Conservation (phyloP, 2,888 invertebrate genomes). For the Ophraella communa region DNA sequence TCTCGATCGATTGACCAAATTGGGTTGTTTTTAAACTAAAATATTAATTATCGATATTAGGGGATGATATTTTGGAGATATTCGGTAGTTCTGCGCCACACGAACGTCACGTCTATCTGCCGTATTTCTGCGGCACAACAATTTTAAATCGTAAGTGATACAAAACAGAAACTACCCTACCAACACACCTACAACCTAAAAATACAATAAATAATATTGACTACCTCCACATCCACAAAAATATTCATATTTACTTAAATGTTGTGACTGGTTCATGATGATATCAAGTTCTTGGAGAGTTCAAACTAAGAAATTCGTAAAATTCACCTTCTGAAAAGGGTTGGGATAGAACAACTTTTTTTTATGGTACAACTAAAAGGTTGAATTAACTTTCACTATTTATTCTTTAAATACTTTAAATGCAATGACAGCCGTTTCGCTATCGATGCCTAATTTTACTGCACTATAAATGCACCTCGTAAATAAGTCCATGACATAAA, state of each 20-base stretch:
- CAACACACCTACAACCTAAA: background rate
- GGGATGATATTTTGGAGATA: conserved; percentile 61
- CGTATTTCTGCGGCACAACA: conserved; percentile 83
- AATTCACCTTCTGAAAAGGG: too few relatives aligned
- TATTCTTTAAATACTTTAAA: too few relatives aligned
- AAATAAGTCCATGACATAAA: background rate
- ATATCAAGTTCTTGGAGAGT: background rate
- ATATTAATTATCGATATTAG: conserved; percentile 48
- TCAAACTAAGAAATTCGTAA: too few relatives aligned
- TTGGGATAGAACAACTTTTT: too few relatives aligned
- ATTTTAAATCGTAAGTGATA: conserved; percentile 78
- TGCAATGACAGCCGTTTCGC: too few relatives aligned
- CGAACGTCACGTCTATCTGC: conserved; percentile 82
- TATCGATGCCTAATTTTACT: too few relatives aligned
- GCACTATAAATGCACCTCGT: too few relatives aligned
- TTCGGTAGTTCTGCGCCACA: conserved; percentile 75
- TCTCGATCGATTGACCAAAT: too few relatives aligned
- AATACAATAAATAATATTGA: background rate
- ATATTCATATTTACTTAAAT: background rate
- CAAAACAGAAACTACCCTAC: conserved; percentile 13
- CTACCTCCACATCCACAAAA: background rate
- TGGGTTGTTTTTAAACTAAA: conserved; percentile 20
- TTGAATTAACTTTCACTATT: too few relatives aligned
- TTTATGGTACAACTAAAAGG: too few relatives aligned
- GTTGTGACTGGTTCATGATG: background rate